Evolutionary conservation across 2,113 vertebrate species (phyloP).

Genomic region (Irena cyanogastra): DNA sequence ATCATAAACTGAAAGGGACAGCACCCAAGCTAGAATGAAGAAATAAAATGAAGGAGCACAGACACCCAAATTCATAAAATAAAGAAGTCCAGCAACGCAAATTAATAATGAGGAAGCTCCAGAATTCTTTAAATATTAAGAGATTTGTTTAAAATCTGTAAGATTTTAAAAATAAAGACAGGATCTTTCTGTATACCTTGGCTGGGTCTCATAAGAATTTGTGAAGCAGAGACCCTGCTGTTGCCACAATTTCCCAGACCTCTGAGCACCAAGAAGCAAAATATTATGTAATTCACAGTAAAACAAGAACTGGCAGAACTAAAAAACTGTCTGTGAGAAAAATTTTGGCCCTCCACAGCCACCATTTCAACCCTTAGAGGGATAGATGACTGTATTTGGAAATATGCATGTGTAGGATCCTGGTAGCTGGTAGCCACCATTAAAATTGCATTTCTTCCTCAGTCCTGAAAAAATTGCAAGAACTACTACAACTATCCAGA

Average conservation of each 20-base stretch:
- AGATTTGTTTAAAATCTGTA: background rate
- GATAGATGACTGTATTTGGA: background rate
- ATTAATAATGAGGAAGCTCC: background rate
- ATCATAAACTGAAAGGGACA: background rate
- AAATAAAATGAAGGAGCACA: background rate
- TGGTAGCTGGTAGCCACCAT: background rate
- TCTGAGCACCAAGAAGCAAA: background rate
- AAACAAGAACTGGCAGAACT: background rate
- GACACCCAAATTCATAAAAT: background rate
- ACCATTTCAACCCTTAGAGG: background rate
- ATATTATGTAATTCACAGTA: background rate
- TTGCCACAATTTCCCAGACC: background rate
- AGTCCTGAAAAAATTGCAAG: background rate
- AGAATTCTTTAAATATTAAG: background rate
- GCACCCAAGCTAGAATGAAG: background rate
- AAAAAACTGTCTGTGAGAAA: background rate
- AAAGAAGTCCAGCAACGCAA: background rate
- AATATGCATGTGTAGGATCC: accelerated
- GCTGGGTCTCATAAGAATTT: background rate
- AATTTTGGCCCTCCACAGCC: background rate
- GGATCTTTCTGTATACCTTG: background rate
- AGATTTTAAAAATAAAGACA: background rate
- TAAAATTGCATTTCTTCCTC: background rate
- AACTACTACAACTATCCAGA: background rate
- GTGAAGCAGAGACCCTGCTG: background rate